These are phyloP conservation scores for Cyclura pinguis DNA, from an alignment of 2,797 vertebrate species.

Conservation along the genomic window DNA sequence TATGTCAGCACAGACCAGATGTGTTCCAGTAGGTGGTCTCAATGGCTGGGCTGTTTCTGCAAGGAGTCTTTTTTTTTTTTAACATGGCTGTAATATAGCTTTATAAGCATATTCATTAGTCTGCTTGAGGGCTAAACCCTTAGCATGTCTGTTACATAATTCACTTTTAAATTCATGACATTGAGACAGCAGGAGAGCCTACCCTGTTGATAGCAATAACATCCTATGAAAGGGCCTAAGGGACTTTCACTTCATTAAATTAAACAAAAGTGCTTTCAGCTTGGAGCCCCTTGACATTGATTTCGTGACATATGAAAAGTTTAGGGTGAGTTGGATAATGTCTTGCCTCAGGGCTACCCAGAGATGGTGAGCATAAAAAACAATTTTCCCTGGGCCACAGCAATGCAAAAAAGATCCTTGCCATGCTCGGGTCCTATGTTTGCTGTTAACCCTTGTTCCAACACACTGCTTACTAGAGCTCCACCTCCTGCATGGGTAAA, in stretches of 20 bases:
- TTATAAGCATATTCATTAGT: constrained; percentile 30
- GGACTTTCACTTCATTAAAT: constrained; percentile 9
- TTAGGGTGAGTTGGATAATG: background rate
- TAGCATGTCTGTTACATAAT: constrained; percentile 18
- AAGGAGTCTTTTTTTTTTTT: constrained; percentile 27
- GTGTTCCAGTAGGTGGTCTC: constrained; percentile 36
- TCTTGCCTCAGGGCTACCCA: background rate
- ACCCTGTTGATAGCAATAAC: constrained; percentile 6
- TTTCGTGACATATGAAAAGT: constrained; percentile 9
- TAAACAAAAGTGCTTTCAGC: background rate
- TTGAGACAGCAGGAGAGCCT: constrained; percentile 10
- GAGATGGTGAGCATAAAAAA: background rate
- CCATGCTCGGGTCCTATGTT: background rate
- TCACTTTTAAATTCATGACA: constrained; percentile 31
- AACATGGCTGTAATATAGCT: constrained; percentile 11
- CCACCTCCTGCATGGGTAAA: background rate
- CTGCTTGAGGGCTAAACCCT: constrained; percentile 17
- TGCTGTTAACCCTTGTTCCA: background rate
- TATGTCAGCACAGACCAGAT: constrained; percentile 21
- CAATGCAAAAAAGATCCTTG: background rate
- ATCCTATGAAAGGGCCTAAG: background rate
- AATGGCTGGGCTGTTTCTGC: constrained; percentile 17
- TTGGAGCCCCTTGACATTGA: background rate
- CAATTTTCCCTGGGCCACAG: background rate
- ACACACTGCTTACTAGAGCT: background rate